Conservation (phyloP, 1,140 invertebrate genomes). For the Sogatella furcifera region DNA sequence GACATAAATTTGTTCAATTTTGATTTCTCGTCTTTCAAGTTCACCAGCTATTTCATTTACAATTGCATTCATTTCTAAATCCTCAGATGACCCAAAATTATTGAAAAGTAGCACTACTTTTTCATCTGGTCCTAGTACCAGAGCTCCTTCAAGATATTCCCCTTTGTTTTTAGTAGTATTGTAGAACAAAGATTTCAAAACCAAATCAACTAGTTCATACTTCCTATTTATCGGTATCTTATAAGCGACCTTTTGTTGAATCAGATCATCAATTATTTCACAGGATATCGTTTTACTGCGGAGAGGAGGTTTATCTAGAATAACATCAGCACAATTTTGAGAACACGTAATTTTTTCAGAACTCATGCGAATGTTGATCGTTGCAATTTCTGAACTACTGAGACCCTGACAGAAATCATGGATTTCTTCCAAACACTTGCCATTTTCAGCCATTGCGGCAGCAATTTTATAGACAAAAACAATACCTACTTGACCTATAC, state of each 20-base stretch:
- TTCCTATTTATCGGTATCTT: background rate
- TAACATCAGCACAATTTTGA: background rate
- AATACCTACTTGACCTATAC: background rate
- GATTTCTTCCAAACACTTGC: background rate
- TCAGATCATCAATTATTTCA: background rate
- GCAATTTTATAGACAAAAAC: background rate
- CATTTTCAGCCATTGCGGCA: background rate
- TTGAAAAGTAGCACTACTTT: background rate
- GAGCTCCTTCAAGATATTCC: background rate
- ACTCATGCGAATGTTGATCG: background rate
- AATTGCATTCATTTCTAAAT: background rate
- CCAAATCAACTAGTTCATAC: background rate
- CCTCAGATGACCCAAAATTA: background rate
- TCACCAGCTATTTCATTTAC: background rate
- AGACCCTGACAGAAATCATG: background rate
- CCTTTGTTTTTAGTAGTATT: background rate
- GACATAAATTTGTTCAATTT: background rate
- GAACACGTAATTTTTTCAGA: background rate
- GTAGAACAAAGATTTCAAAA: background rate
- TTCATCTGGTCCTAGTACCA: background rate
- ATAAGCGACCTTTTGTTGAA: background rate
- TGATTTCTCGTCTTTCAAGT: background rate
- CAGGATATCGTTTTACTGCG: background rate
- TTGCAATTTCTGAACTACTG: background rate
- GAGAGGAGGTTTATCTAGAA: background rate